Evolutionary conservation across 2,888 invertebrate species (phyloP), one percentile per base, ranked within the genome.

Genomic region (Melanostoma scalare): DNA sequence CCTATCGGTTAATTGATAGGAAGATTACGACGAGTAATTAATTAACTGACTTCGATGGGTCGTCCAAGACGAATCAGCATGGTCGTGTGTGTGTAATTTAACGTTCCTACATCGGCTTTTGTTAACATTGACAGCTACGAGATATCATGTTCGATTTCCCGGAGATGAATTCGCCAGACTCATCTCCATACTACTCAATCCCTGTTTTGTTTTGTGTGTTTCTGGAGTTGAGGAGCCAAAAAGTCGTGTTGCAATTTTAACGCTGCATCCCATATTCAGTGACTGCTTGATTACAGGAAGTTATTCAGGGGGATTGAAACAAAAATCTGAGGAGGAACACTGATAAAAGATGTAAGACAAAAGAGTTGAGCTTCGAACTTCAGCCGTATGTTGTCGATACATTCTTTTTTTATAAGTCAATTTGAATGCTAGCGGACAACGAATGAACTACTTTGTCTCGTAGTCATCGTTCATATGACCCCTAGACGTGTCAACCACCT

Each of bases 1-100:
- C 63, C 68, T 63, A 85, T 85, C 75, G 72, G 52, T 80, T 72
- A 80, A 85, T 85, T 85, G 72, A 80, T 63, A 85, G 72, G 58
- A 68, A 61, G 75, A 80, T 85, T 85, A 65, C 58, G 52, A 38
- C 30, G 52, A 55, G 85, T 80, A 80, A 85, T 85, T 85, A 76
- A 85, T 85, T 80, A 80, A 72, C 72, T 46, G 52, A 63, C 60
- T 80, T 63, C 30, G 50, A 56, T 35, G 65, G 20, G 74, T 69
- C 52, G 40, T 56, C 30, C 6, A 3, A 50, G 33, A 52, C 10
- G 40, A 52, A 9, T 9, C 1, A 3, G n/a, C 6, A 36, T 38
- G 36, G 20, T 46, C n/a, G 2, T 9, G n/a, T 38, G 8, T 10
- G 50, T 42, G 48, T 58, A 36, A 58, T 68, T 44, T 42, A 50